Conservation (phyloP, 2,113 vertebrate species). For the Tragelaphus strepsiceros region DNA sequence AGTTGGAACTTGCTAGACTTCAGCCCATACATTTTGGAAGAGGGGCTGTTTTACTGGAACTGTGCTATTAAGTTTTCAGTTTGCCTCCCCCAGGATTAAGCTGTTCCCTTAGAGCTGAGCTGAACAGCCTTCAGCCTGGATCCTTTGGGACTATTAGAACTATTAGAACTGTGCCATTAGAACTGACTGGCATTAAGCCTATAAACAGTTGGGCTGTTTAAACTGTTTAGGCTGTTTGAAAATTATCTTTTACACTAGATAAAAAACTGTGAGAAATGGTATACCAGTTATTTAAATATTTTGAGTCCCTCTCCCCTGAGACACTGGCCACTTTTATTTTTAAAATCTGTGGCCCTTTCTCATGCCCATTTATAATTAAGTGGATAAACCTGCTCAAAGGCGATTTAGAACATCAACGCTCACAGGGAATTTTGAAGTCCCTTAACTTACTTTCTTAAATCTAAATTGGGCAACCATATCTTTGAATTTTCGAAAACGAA, state of each 20-base stretch:
- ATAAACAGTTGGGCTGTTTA: not conserved
- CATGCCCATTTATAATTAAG: not conserved
- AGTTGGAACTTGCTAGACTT: not conserved
- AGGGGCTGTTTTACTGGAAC: not conserved
- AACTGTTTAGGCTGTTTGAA: not conserved
- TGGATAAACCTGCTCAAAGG: not conserved
- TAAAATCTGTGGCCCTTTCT: not conserved
- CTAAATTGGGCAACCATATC: not conserved
- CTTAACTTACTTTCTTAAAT: not conserved
- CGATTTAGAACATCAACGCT: not conserved
- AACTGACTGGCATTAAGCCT: not conserved
- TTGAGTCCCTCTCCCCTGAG: not conserved
- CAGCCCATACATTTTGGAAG: not conserved
- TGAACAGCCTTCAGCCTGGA: not conserved
- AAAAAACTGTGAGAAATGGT: not conserved
- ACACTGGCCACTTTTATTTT: not conserved
- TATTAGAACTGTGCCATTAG: not conserved
- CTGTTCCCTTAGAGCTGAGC: not conserved
- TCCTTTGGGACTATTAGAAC: not conserved
- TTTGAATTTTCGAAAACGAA: not conserved
- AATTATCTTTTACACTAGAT: not conserved
- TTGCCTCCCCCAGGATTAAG: not conserved
- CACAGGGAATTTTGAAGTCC: not conserved
- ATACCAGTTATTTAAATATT: not conserved
- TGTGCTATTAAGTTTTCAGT: not conserved